Percentiles rank a stretch among this genome's conserved stretches.
Conservation (phyloP, 2,113 vertebrate genomes). For the Corvus hawaiiensis region DNA sequence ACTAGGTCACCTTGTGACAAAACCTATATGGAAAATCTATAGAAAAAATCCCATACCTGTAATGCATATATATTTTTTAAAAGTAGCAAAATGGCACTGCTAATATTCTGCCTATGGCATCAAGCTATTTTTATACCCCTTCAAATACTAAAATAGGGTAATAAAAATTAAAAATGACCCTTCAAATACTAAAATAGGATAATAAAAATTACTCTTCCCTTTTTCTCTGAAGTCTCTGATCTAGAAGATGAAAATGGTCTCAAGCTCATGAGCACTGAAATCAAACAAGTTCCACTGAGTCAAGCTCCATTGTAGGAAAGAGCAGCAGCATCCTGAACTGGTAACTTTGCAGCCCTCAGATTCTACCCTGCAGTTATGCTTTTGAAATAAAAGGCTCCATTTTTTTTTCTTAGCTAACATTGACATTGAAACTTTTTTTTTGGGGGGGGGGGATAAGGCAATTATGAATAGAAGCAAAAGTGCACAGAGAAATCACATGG, state of each 20-base stretch:
- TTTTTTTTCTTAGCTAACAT: background rate
- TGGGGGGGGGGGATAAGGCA: background rate
- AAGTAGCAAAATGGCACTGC: background rate
- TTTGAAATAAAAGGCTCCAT: background rate
- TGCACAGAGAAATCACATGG: background rate
- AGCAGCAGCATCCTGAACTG: background rate
- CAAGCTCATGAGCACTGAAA: background rate
- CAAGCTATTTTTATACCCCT: background rate
- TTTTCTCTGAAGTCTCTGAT: background rate
- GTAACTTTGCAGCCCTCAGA: background rate
- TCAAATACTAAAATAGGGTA: background rate
- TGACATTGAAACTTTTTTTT: background rate
- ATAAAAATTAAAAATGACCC: slow-evolving; percentile 13
- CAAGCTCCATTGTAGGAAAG: background rate
- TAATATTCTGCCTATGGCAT: background rate
- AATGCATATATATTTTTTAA: background rate
- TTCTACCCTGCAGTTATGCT: background rate
- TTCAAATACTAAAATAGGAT: background rate
- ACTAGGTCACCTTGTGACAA: background rate
- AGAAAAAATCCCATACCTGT: background rate
- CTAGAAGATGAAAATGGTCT: background rate
- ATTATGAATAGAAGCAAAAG: background rate
- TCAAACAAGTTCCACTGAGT: background rate
- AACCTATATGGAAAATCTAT: background rate
- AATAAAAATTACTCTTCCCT: background rate